Percentiles rank a stretch among this genome's conserved stretches.
Evolutionary conservation across 2,797 vertebrate species (phyloP).

Genomic region (Betta splendens): DNA sequence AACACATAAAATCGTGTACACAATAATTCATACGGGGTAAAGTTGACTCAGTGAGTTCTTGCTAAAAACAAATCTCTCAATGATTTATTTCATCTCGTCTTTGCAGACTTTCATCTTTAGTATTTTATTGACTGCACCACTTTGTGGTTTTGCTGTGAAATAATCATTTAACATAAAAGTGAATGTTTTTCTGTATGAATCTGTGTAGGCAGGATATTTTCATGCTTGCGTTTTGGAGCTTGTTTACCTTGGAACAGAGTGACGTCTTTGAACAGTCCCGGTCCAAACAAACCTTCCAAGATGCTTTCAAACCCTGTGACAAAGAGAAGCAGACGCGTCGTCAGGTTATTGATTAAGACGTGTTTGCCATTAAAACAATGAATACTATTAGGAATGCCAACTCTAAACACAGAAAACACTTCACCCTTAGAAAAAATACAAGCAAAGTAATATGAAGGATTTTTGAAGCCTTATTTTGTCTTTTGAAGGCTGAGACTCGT

Average conservation of each 20-base stretch:
- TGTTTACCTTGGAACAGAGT: slow-evolving; percentile 93
- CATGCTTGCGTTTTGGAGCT: background rate
- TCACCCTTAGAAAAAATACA: no score
- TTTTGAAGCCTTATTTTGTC: background rate
- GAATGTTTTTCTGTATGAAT: background rate
- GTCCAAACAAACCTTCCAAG: slow-evolving; percentile 98
- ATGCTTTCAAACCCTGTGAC: slow-evolving; percentile 96
- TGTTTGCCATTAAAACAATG: slow-evolving; percentile 27
- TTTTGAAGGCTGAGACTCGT: slow-evolving; percentile 1
- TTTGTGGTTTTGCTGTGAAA: background rate
- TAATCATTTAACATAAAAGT: fast-evolving
- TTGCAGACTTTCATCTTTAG: background rate
- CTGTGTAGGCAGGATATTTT: background rate
- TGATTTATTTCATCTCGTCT: background rate
- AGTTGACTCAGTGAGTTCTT: background rate
- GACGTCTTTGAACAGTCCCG: slow-evolving; percentile 94
- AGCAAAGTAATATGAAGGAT: background rate
- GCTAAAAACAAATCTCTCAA: background rate
- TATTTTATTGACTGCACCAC: background rate
- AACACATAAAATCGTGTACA: background rate
- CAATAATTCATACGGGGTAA: background rate
- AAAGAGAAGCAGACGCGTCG: slow-evolving; percentile 53
- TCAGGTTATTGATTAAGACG: slow-evolving; percentile 1
- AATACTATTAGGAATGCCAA: no score
- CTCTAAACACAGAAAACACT: no score